Evolutionary conservation across 2,888 invertebrate genomes (phyloP), one percentile per base, ranked within the genome.

Genomic region (Scotopteryx bipunctaria): DNA sequence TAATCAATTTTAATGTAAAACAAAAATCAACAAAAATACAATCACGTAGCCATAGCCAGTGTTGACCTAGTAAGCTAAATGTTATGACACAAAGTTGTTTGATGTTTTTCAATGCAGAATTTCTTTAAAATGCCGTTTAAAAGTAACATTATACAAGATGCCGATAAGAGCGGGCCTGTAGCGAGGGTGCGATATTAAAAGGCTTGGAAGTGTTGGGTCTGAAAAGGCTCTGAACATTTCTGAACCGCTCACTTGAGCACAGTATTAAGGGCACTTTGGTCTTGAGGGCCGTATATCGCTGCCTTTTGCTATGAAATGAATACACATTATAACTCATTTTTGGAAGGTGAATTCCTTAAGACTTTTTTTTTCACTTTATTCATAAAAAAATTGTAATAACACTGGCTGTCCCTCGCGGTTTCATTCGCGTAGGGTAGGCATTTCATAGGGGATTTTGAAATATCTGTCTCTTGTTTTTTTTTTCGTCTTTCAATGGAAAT

Each of bases 251-350:
- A 81, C 90, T 89, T 87, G 80, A 86, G 80, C 86, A 81, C 82
- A 83, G 87, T 86, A 88, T 89, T 89, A 88, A 89, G 88, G 83
- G 89, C 80, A 88, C 89, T 90, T 81, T 77, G 67, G 78, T 71
- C 75, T 78, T 80, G 79, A 84, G 83, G 76, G 76, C 73, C 81
- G 81, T 88, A 87, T 85, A 87, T 80, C 70, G 76, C 73, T 65
- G 74, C 73, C 73, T 80, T 82, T 81, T 71, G 71, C 67, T 73
- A 71, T 29, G 46, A 19, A 42, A 43, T 38, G 33, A 19, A 43
- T 46, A 36, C 33, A 47, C 32, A 29, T 42, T 21, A 23, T 15
- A 13, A 13, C 14, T 46, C n/a, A n/a, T n/a, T n/a, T n/a, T n/a
- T n/a, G n/a, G n/a, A n/a, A n/a, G n/a, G n/a, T n/a, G n/a, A n/a